These are phyloP conservation scores for Xiphophorus maculatus DNA, from an alignment of 2,113 vertebrate genomes.

Conservation along the genomic window DNA sequence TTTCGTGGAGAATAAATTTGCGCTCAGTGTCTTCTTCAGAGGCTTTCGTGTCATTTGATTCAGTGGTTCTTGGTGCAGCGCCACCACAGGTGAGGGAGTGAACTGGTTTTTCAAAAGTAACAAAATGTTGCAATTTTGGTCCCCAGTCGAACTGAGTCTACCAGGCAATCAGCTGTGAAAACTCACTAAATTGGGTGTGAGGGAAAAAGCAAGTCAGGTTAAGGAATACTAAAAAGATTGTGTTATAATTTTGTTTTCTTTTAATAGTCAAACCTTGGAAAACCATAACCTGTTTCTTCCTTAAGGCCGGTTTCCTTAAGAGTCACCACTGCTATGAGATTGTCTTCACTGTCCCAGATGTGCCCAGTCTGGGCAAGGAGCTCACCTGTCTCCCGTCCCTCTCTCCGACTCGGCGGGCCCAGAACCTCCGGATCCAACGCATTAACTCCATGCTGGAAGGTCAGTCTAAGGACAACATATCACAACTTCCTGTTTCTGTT, in stretches of 20 bases:
- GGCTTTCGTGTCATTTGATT: no score
- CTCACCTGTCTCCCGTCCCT: conserved; percentile 51
- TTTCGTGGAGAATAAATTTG: no score
- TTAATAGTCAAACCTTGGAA: neutral
- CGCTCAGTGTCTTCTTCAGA: no score
- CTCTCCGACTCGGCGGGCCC: conserved; percentile 50
- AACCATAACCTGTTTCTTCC: neutral
- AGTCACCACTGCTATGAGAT: conserved; percentile 76
- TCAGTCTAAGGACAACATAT: conserved; percentile 5
- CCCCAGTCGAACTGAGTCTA: no score
- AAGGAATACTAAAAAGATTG: neutral
- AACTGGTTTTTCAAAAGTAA: no score
- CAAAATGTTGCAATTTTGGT: no score
- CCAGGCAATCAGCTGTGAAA: no score
- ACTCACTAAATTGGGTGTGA: no score
- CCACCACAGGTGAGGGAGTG: no score
- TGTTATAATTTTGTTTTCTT: neutral
- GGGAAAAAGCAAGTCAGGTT: neutral
- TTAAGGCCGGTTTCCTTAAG: conserved; percentile 75
- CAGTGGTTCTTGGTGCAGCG: no score
- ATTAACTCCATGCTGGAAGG: conserved; percentile 67
- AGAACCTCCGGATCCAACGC: conserved; percentile 57
- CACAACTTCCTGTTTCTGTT: neutral
- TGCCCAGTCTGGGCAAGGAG: conserved; percentile 70
- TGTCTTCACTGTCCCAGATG: conserved; percentile 66